phyloP scores from a whole-genome alignment of 2,797 vertebrate genomes.

The Acridotheres tristis region DNA sequence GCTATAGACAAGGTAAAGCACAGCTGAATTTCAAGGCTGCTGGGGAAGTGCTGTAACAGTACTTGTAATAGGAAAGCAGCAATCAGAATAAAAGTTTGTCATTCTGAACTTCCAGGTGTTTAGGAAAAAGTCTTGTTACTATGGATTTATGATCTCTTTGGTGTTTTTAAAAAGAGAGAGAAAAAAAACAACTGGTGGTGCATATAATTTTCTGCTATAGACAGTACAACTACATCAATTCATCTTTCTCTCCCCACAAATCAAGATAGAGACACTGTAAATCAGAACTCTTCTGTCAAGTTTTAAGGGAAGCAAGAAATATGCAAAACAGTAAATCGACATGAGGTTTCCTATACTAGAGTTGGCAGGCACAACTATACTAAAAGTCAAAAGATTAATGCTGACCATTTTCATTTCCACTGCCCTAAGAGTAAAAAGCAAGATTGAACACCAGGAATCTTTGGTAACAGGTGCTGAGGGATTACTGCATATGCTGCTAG shows the following conservation, averaged over 20 bases:
- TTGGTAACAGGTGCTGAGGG: slow-evolving; percentile 29
- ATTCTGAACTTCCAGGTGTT: slow-evolving; percentile 59
- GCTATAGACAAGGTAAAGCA: slow-evolving; percentile 31
- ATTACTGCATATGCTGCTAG: neutral
- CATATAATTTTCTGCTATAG: slow-evolving; percentile 52
- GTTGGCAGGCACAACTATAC: slow-evolving; percentile 22
- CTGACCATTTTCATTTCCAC: slow-evolving; percentile 50
- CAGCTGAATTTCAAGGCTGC: slow-evolving; percentile 26
- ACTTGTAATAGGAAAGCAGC: neutral
- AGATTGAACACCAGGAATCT: slow-evolving; percentile 38
- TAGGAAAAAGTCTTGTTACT: slow-evolving; percentile 55
- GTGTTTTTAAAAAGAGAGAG: slow-evolving; percentile 20
- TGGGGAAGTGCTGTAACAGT: neutral
- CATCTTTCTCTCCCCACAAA: neutral
- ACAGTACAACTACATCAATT: neutral
- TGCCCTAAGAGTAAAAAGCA: slow-evolving; percentile 40
- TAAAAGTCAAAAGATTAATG: slow-evolving; percentile 53
- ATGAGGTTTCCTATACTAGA: neutral
- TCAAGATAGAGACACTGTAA: slow-evolving; percentile 47
- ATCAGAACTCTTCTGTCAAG: slow-evolving; percentile 52
- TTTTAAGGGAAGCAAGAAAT: slow-evolving; percentile 50
- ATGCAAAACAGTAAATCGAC: slow-evolving; percentile 63
- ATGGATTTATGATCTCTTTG: slow-evolving; percentile 56
- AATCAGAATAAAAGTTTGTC: slow-evolving; percentile 31
- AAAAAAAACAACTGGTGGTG: slow-evolving; percentile 20